These are phyloP conservation scores for Rhynchotus rufescens DNA, from an alignment of 2,797 vertebrate genomes.

Conservation along the genomic window DNA sequence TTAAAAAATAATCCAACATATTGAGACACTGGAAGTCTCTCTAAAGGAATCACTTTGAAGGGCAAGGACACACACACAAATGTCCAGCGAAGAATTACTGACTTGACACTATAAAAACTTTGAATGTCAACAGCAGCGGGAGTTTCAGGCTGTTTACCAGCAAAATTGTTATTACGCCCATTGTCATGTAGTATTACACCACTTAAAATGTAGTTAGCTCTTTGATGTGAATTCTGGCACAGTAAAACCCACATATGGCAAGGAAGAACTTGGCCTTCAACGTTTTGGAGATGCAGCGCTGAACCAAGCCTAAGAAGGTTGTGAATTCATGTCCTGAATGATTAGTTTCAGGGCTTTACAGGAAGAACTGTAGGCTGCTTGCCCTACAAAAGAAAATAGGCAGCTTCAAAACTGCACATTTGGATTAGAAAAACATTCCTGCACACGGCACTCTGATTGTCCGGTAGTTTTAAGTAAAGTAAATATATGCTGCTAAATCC, in stretches of 20 bases:
- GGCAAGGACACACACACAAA: not conserved
- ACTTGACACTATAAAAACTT: not conserved
- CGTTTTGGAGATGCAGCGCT: not conserved
- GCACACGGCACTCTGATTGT: not conserved
- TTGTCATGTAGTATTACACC: not conserved
- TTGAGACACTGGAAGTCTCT: not conserved
- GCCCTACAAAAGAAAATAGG: not conserved
- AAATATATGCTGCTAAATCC: slow-evolving; percentile 6
- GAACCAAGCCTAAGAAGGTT: not conserved
- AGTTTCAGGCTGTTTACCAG: not conserved
- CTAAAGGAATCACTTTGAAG: not conserved
- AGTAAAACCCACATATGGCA: not conserved
- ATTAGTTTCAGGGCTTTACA: slow-evolving; percentile 11
- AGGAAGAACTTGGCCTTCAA: not conserved
- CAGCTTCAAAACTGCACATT: not conserved
- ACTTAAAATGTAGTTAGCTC: not conserved
- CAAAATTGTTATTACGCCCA: not conserved
- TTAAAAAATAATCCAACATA: not conserved
- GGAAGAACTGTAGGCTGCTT: not conserved
- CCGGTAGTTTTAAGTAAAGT: not conserved
- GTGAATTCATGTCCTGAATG: slow-evolving; percentile 12
- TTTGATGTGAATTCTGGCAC: not conserved
- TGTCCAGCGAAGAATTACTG: not conserved
- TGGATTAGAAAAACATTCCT: slow-evolving; percentile 28
- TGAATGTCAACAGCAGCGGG: not conserved